Conservation (phyloP, 2,113 vertebrate genomes). For the Cinclus mexicanus region DNA sequence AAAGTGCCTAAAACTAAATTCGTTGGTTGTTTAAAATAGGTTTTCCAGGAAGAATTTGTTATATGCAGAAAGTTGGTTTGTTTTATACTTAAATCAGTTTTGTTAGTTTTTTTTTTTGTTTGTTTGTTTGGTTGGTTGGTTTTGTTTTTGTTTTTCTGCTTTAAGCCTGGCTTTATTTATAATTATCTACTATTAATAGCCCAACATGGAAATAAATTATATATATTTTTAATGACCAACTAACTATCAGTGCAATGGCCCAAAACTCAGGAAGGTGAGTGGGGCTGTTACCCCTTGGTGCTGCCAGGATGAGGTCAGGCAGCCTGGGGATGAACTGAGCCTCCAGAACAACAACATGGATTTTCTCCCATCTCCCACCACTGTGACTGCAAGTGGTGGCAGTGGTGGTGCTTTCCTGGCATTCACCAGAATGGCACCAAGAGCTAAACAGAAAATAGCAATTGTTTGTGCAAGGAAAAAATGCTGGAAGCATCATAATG, state of each 20-base stretch:
- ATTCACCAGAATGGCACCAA: neutral
- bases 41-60: neutral
- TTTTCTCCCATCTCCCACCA: neutral
- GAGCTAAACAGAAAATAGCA: neutral
- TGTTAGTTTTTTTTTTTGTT: neutral
- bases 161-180: neutral
- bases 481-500: neutral
- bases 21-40: neutral
- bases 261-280: neutral
- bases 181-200: neutral
- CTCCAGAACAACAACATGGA: fast-evolving
- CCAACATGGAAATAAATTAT: neutral
- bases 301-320: neutral
- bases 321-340: neutral
- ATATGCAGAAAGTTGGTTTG: neutral
- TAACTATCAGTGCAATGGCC: neutral
- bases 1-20: neutral
- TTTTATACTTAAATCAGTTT: neutral
- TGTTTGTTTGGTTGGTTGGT: neutral
- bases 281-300: neutral
- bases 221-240: neutral
- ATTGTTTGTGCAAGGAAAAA: neutral
- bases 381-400: fast-evolving
- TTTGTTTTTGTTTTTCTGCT: neutral
- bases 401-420: neutral